Conservation (phyloP, 2,888 invertebrate species). For the Coenonympha arcania region DNA sequence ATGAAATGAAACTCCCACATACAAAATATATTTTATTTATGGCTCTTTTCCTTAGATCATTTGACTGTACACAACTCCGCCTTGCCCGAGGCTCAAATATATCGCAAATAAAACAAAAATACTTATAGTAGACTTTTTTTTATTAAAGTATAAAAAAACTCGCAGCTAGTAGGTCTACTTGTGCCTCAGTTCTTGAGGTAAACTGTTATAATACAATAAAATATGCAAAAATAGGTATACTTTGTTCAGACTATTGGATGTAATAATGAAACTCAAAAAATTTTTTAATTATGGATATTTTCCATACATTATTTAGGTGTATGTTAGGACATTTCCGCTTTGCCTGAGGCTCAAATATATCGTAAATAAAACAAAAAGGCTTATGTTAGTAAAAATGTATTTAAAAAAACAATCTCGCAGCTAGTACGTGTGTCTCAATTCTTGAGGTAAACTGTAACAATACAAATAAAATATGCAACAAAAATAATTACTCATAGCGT, state of each 20-base stretch:
- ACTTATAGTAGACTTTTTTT: not conserved
- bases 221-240: too few species aligned
- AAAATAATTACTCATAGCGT: too few species aligned
- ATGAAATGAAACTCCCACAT: slow-evolving; percentile 15
- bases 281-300: not conserved
- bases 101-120: not conserved
- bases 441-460: slow-evolving; percentile 52
- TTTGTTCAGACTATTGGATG: slow-evolving; percentile 7
- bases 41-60: not conserved
- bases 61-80: not conserved
- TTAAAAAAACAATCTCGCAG: not conserved
- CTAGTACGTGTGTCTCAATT: slow-evolving; percentile 30
- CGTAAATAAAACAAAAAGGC: not conserved
- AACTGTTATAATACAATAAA: too few species aligned
- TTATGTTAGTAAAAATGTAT: slow-evolving; percentile 4
- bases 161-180: slow-evolving; percentile 4
- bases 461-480: slow-evolving; percentile 8
- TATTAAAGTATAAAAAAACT: slow-evolving; percentile 7
- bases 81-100: not conserved
- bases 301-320: not conserved
- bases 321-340: too few species aligned
- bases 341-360: not conserved
- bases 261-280: slow-evolving; percentile 12
- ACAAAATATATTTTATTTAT: not conserved
- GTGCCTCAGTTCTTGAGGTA: slow-evolving; percentile 39